These are phyloP conservation scores for Amitus sp. DNA, from an alignment of 2,888 invertebrate species.

Conservation along the genomic window DNA sequence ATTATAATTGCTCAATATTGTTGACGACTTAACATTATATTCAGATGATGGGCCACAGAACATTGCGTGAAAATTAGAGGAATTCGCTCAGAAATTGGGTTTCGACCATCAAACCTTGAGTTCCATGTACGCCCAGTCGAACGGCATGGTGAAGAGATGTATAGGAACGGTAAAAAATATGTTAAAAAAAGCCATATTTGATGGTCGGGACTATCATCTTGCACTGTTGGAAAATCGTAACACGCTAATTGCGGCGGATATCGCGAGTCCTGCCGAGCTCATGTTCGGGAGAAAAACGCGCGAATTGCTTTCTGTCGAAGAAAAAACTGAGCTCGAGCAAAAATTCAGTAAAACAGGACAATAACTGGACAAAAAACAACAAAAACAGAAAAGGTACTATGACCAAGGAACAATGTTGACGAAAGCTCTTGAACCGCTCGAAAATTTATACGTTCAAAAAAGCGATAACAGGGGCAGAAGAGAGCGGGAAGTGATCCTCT, in stretches of 20 bases:
- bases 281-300: conserved; percentile 21
- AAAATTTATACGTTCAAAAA: conserved; percentile 15
- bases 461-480: neutral
- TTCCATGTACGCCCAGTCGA: conserved; percentile 13
- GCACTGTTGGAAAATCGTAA: conserved; percentile 36
- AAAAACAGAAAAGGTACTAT: conserved; percentile 21
- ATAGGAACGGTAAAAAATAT: conserved; percentile 39
- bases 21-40: neutral
- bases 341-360: neutral
- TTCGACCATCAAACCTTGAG: conserved; percentile 18
- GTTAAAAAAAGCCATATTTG: conserved; percentile 28
- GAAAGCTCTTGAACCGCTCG: conserved; percentile 6
- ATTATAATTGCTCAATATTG: conserved; percentile 13
- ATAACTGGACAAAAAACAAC: conserved; percentile 6
- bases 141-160: conserved; percentile 27
- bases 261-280: conserved; percentile 27
- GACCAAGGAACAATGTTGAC: conserved; percentile 18
- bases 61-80: conserved; percentile 6
- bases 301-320: conserved; percentile 7
- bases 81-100: conserved; percentile 14
- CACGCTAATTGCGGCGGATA: conserved; percentile 23
- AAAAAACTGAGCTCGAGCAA: no score
- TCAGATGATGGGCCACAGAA: conserved; percentile 14
- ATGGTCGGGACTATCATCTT: conserved; percentile 21
- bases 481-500: neutral